These are phyloP conservation scores for Hycleus cichorii DNA, from an alignment of 1,140 invertebrate genomes.

Conservation along the genomic window DNA sequence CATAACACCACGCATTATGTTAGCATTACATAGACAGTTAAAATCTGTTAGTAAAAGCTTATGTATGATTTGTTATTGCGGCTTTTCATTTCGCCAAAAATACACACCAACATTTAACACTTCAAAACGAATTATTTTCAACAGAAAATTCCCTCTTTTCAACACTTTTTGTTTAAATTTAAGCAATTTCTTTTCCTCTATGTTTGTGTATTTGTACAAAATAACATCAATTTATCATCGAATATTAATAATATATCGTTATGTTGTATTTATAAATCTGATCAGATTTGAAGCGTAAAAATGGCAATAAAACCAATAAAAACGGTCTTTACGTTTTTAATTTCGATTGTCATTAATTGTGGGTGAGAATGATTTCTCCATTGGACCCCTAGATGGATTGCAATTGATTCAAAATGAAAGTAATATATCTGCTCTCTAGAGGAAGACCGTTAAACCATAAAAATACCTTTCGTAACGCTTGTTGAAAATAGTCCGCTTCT, in stretches of 20 bases:
- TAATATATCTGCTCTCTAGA: conserved; percentile 37
- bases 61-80: conserved; percentile 41
- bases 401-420: conserved; percentile 40
- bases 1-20: conserved; percentile 39
- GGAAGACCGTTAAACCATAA: conserved; percentile 36
- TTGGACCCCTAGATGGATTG: conserved; percentile 30
- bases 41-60: conserved; percentile 42
- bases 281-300: conserved; percentile 3
- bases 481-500: conserved; percentile 5
- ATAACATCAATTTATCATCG: background rate
- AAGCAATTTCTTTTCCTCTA: background rate
- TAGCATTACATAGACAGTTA: conserved; percentile 40
- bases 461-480: conserved; percentile 34
- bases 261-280: background rate
- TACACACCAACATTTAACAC: conserved; percentile 6
- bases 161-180: background rate
- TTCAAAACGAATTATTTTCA: background rate
- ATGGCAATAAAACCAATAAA: conserved; percentile 27
- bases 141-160: background rate
- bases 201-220: background rate
- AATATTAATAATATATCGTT: background rate
- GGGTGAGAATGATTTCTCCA: conserved; percentile 33
- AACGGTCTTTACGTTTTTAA: conserved; percentile 38
- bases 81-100: conserved; percentile 36
- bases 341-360: conserved; percentile 40